phyloP scores from a whole-genome alignment of 2,113 vertebrate genomes.

The Pavo muticus region DNA sequence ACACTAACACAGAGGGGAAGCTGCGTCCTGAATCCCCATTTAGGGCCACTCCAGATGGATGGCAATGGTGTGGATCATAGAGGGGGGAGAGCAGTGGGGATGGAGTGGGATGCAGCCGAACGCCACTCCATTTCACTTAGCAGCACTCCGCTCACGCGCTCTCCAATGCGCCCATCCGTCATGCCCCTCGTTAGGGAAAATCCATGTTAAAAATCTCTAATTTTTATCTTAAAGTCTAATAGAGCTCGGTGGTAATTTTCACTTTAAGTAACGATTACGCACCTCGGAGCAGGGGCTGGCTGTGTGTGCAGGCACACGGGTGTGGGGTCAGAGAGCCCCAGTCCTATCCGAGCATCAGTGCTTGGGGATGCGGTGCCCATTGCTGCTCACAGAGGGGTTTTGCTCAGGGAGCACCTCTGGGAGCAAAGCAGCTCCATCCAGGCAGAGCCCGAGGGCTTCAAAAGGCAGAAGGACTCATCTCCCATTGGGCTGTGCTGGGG shows the following conservation, averaged over 20 bases:
- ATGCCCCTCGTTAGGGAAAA: conserved; percentile 71
- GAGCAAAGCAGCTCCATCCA: too few relatives aligned
- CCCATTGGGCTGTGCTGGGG: too few relatives aligned
- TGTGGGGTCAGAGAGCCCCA: rapidly evolving
- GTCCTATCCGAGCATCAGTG: rapidly evolving
- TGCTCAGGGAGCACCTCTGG: not conserved
- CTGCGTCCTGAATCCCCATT: not conserved
- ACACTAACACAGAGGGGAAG: not conserved
- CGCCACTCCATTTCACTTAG: conserved; percentile 1
- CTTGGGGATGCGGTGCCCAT: not conserved
- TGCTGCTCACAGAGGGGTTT: not conserved
- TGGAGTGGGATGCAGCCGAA: not conserved
- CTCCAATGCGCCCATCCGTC: conserved; percentile 29
- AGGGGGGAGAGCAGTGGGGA: not conserved
- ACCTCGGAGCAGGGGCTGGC: not conserved
- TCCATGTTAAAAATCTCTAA: conserved; percentile 62
- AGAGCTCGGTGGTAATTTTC: conserved; percentile 41
- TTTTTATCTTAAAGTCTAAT: conserved; percentile 69
- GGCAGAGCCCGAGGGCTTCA: not conserved
- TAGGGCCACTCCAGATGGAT: rapidly evolving
- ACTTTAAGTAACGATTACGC: conserved; percentile 50
- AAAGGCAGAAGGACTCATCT: not conserved
- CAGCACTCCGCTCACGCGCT: not conserved
- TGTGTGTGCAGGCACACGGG: too few relatives aligned
- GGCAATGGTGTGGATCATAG: not conserved